A percentile compares a stretch with the other conserved stretches of the same genome.
These are phyloP conservation scores for Cyanoderma ruficeps DNA, from an alignment of 2,113 vertebrate species.

Conservation along the genomic window DNA sequence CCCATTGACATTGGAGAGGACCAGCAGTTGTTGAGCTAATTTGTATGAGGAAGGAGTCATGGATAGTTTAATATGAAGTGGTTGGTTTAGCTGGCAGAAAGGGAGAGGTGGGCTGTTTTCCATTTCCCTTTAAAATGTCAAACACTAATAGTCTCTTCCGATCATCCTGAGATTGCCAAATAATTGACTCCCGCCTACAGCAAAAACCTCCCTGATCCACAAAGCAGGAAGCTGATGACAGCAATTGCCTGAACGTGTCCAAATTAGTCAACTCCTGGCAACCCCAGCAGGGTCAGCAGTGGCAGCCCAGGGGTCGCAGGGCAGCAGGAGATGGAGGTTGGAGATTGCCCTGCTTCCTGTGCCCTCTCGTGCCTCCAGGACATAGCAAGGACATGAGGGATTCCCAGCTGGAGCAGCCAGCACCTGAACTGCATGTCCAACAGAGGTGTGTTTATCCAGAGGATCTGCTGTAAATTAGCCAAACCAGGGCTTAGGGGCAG, in stretches of 20 bases:
- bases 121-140: slow-evolving; percentile 67
- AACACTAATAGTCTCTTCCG: slow-evolving; percentile 61
- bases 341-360: slow-evolving; percentile 59
- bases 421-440: slow-evolving; percentile 42
- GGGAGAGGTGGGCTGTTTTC: slow-evolving; percentile 59
- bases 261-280: slow-evolving; percentile 63
- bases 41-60: neutral
- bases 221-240: slow-evolving; percentile 67
- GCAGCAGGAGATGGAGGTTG: slow-evolving; percentile 61
- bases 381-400: slow-evolving; percentile 4
- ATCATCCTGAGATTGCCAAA: slow-evolving; percentile 60
- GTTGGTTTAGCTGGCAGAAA: slow-evolving; percentile 34
- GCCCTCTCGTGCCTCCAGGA: slow-evolving; percentile 65
- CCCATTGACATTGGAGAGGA: neutral
- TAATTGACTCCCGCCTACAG: slow-evolving; percentile 65
- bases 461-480: slow-evolving; percentile 53
- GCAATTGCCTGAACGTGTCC: slow-evolving; percentile 66
- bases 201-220: slow-evolving; percentile 61
- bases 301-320: slow-evolving; percentile 55
- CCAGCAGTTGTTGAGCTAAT: neutral
- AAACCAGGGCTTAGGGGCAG: neutral
- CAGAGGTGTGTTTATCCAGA: slow-evolving; percentile 64
- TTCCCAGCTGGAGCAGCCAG: slow-evolving; percentile 47
- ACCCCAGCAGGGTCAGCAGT: slow-evolving; percentile 59
- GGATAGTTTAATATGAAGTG: neutral